Conservation (phyloP, 2,888 invertebrate species). For the Crossocerus cetratus region DNA sequence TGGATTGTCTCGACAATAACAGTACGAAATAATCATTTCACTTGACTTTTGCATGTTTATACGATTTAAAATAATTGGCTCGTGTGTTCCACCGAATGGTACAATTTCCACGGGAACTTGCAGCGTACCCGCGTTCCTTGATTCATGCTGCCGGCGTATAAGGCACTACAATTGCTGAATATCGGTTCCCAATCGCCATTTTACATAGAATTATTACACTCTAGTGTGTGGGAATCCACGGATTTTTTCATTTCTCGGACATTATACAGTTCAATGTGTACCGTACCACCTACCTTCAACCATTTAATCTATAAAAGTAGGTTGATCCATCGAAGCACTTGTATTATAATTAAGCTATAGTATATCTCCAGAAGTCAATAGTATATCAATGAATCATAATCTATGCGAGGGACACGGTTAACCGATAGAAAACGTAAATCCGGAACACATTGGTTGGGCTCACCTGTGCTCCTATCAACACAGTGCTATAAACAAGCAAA, state of each 20-base stretch:
- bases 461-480: too few relatives aligned
- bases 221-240: conserved; percentile 28
- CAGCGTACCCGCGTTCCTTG: conserved; percentile 20
- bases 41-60: conserved; percentile 23
- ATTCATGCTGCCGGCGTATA: conserved; percentile 39
- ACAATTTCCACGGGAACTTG: neutral
- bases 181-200: conserved; percentile 38
- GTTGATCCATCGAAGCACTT: conserved; percentile 27
- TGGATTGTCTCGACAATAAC: conserved; percentile 34
- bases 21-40: neutral
- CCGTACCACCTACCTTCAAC: conserved; percentile 23
- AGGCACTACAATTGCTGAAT: conserved; percentile 35
- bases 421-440: neutral
- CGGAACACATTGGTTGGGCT: too few relatives aligned
- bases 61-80: neutral
- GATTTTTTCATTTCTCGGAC: conserved; percentile 21
- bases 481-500: neutral
- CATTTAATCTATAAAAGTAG: conserved; percentile 21
- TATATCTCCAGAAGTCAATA: neutral
- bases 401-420: neutral
- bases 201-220: conserved; percentile 27
- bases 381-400: neutral
- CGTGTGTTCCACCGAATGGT: neutral
- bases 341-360: too few relatives aligned
- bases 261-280: conserved; percentile 17